phyloP scores from a whole-genome alignment of 1,140 invertebrate genomes.

The Idris sp. region DNA sequence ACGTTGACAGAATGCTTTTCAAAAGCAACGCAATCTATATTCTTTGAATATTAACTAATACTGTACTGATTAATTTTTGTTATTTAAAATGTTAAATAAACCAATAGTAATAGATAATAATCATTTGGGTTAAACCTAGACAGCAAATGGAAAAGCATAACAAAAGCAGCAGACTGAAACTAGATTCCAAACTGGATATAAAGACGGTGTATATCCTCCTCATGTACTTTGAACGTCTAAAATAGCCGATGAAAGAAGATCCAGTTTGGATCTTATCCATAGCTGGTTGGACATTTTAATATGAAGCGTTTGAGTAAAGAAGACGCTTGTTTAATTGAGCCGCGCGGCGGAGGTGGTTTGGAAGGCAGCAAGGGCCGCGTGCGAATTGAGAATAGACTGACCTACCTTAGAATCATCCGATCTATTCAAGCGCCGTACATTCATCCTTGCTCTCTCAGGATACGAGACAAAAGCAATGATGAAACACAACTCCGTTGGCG shows the following conservation, averaged over 20 bases:
- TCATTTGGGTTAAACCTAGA: no score
- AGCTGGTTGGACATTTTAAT: slow-evolving; percentile 53
- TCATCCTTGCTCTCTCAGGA: slow-evolving; percentile 75
- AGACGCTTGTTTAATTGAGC: slow-evolving; percentile 58
- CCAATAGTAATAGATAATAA: no score
- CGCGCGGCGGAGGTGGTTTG: slow-evolving; percentile 34
- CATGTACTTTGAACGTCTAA: no score
- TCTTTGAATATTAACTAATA: no score
- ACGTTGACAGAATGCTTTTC: no score
- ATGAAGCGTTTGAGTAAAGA: slow-evolving; percentile 34
- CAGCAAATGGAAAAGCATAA: slow-evolving; percentile 6
- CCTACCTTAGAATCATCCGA: slow-evolving; percentile 79
- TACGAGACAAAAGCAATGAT: slow-evolving; percentile 77
- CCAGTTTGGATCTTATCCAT: slow-evolving; percentile 40
- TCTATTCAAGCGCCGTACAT: slow-evolving; percentile 75
- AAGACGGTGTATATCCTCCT: slow-evolving; percentile 1
- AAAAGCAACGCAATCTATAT: no score
- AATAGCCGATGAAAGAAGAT: slow-evolving; percentile 48
- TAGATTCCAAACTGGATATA: slow-evolving; percentile 24
- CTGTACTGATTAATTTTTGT: no score
- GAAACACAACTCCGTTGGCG: slow-evolving; percentile 75
- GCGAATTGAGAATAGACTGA: slow-evolving; percentile 74
- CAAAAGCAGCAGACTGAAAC: slow-evolving; percentile 31
- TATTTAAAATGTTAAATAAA: no score
- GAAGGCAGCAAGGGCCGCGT: slow-evolving; percentile 56